Conservation (phyloP, 1,140 invertebrate species). For the Diploscapter pachys region DNA sequence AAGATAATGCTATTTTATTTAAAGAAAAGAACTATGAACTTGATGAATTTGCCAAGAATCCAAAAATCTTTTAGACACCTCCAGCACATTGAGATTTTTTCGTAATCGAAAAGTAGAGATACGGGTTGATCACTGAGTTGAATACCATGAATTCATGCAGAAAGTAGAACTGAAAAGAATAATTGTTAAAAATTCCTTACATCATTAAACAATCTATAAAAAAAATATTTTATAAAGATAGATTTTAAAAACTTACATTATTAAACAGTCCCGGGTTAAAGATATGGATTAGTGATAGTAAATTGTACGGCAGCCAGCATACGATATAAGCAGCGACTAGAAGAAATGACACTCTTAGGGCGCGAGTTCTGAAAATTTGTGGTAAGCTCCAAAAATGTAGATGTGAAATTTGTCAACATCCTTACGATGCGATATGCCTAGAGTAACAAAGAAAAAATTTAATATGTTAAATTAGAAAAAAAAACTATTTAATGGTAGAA, state of each 20-base stretch:
- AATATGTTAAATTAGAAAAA: neutral
- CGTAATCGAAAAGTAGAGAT: slow-evolving; percentile 36
- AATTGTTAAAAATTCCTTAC: neutral
- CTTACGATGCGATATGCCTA: neutral
- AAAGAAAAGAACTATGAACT: too few relatives aligned
- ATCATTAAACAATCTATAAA: neutral
- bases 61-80: too few relatives aligned
- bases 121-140: slow-evolving; percentile 57
- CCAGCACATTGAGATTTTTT: too few relatives aligned
- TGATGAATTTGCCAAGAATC: too few relatives aligned
- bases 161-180: slow-evolving; percentile 43
- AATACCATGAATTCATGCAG: slow-evolving; percentile 56
- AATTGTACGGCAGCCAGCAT: slow-evolving; percentile 58
- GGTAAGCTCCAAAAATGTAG: neutral
- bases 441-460: neutral
- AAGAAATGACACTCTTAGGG: slow-evolving; percentile 54
- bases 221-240: neutral
- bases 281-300: slow-evolving; percentile 50
- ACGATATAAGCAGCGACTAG: slow-evolving; percentile 53
- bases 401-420: neutral
- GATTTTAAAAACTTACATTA: slow-evolving; percentile 45
- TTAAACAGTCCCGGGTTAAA: slow-evolving; percentile 51
- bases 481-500: neutral
- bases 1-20: too few relatives aligned
- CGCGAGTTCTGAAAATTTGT: slow-evolving; percentile 43